Conservation (phyloP, 37 sponge, comb jelly and placozoan genomes). For the Spongia lamella region DNA sequence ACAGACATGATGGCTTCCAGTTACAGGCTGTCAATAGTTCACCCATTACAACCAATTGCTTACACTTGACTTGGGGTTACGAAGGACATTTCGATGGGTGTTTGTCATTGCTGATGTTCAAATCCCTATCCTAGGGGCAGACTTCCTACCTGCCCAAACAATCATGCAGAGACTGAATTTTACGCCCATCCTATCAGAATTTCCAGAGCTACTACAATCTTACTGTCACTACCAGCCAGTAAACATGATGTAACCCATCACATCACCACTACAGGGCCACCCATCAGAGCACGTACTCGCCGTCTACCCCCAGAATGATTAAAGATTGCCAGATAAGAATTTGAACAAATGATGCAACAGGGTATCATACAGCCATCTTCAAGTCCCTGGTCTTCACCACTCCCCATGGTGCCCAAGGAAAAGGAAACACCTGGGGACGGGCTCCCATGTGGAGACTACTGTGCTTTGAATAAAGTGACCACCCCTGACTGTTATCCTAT, state of each 20-base stretch:
- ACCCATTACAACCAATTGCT: conserved; percentile 21
- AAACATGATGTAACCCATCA: conserved; percentile 49
- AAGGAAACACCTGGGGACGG: too few species aligned
- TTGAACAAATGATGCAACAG: conserved; percentile 70
- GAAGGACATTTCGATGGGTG: conserved; percentile 36
- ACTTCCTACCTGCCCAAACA: too few species aligned
- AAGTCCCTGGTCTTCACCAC: conserved; percentile 62
- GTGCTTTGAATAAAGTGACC: too few species aligned
- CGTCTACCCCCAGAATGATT: conserved; percentile 63
- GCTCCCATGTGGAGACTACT: too few species aligned
- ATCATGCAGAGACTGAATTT: too few species aligned
- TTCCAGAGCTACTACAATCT: conserved; percentile 41
- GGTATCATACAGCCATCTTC: conserved; percentile 71
- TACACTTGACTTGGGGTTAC: conserved; percentile 44
- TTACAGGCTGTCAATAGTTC: conserved; percentile 36
- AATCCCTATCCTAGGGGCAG: conserved; percentile 39
- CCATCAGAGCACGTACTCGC: conserved; percentile 57
- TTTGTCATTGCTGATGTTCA: conserved; percentile 44
- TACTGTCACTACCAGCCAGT: conserved; percentile 21
- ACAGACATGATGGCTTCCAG: not conserved
- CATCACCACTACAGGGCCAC: conserved; percentile 71
- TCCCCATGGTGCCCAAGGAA: not conserved
- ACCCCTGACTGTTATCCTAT: too few species aligned
- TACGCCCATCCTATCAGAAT: conserved; percentile 50
- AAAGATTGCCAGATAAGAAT: conserved; percentile 53